Conservation (phyloP, 2,113 vertebrate species). For the Coryphaenoides rupestris region DNA sequence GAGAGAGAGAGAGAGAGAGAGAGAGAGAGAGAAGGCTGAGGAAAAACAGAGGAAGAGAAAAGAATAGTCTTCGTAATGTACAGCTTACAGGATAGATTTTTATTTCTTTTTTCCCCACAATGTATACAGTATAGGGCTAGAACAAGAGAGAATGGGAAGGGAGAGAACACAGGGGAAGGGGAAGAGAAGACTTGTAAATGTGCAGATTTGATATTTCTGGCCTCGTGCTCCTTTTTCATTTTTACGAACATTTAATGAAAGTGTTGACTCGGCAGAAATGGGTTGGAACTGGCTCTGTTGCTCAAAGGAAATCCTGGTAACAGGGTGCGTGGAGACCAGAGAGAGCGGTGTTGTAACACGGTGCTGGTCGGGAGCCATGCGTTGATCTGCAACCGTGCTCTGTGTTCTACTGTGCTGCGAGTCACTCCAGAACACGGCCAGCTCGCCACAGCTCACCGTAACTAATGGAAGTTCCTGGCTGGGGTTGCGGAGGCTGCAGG, state of each 20-base stretch:
- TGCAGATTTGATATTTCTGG: not conserved
- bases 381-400: not conserved
- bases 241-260: no score
- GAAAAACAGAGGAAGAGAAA: not conserved
- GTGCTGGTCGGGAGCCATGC: no score
- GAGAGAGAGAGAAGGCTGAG: not conserved
- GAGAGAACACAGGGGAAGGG: not conserved
- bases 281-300: not conserved
- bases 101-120: no score
- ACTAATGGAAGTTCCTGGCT: not conserved
- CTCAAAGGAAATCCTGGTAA: not conserved
- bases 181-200: not conserved
- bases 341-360: not conserved
- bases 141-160: not conserved
- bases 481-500: not conserved
- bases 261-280: no score
- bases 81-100: no score
- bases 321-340: conserved; percentile 27
- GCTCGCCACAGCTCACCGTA: not conserved
- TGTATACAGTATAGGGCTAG: no score
- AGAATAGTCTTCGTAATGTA: no score
- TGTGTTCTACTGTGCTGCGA: not conserved
- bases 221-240: conserved; percentile 2
- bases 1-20: not conserved
- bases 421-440: not conserved